Conservation (phyloP, 2,113 vertebrate genomes). For the Eptatretus burgeri region DNA sequence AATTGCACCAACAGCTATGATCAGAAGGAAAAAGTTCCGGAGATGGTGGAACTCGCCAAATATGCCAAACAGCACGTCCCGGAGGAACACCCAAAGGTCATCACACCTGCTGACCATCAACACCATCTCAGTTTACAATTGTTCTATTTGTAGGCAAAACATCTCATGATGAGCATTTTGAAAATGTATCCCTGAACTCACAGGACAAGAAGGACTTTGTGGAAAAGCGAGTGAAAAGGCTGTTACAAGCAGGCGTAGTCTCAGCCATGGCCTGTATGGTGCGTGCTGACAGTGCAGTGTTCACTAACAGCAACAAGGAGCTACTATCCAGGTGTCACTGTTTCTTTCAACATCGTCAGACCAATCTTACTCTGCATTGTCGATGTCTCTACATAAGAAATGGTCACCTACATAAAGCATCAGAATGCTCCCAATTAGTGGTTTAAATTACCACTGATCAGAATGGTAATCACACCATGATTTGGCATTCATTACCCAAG, state of each 20-base stretch:
- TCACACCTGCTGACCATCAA: no score
- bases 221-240: conserved; percentile 35
- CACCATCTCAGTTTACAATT: no score
- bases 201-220: conserved; percentile 95
- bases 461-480: no score
- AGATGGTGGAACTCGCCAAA: conserved; percentile 72
- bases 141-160: no score
- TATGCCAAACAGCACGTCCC: conserved; percentile 95
- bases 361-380: no score
- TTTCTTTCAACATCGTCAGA: no score
- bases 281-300: conserved; percentile 45
- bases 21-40: conserved; percentile 66
- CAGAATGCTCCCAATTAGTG: no score
- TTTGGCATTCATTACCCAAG: no score
- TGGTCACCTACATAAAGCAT: no score
- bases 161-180: no score
- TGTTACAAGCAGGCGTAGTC: conserved; percentile 44
- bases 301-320: conserved; percentile 74
- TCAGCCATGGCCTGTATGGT: conserved; percentile 70
- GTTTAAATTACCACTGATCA: no score
- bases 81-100: conserved; percentile 80
- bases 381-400: no score
- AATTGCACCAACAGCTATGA: conserved; percentile 92
- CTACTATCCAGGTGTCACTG: conserved; percentile 38
- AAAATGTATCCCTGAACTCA: conserved; percentile 7